Evolutionary conservation across 2,888 invertebrate species (phyloP).

Genomic region (Aquatica leii): DNA sequence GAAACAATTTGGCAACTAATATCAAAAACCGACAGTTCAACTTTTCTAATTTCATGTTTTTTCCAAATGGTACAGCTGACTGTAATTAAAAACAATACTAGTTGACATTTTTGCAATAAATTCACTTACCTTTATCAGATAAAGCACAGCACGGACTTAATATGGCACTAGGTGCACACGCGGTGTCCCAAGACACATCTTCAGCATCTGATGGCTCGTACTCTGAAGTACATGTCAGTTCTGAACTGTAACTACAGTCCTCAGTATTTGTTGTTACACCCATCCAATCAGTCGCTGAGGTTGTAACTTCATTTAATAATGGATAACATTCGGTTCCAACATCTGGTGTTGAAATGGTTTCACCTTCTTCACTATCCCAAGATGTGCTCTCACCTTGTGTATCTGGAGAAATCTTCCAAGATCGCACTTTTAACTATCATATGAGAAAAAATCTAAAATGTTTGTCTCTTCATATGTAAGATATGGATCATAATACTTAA

Average conservation of each 20-base stretch:
- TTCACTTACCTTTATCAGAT: constrained; percentile 76
- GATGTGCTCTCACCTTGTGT: constrained; percentile 37
- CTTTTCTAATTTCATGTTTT: constrained; percentile 87
- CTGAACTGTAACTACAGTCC: constrained; percentile 78
- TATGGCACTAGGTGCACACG: constrained; percentile 77
- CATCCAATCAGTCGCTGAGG: constrained; percentile 73
- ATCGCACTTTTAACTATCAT: constrained; percentile 13
- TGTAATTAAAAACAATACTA: constrained; percentile 62
- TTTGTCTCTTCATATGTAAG: constrained; percentile 3
- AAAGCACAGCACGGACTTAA: constrained; percentile 74
- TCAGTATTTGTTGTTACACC: constrained; percentile 89
- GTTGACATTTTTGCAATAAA: neutral
- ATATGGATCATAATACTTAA: neutral
- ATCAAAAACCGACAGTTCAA: constrained; percentile 92
- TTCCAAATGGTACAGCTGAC: constrained; percentile 98
- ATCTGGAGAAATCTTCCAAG: constrained; percentile 13
- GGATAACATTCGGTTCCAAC: constrained; percentile 58
- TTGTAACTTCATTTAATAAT: constrained; percentile 44
- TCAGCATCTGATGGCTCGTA: constrained; percentile 57
- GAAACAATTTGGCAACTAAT: constrained; percentile 94
- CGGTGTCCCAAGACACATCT: constrained; percentile 69
- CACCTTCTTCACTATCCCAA: constrained; percentile 71
- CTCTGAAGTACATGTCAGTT: constrained; percentile 40
- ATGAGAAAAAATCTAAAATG: constrained; percentile 7
- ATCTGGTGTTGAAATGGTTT: constrained; percentile 65